phyloP scores from a whole-genome alignment of 92 coral and sea anemone genomes.

The Umimayanthus chanpuru region DNA sequence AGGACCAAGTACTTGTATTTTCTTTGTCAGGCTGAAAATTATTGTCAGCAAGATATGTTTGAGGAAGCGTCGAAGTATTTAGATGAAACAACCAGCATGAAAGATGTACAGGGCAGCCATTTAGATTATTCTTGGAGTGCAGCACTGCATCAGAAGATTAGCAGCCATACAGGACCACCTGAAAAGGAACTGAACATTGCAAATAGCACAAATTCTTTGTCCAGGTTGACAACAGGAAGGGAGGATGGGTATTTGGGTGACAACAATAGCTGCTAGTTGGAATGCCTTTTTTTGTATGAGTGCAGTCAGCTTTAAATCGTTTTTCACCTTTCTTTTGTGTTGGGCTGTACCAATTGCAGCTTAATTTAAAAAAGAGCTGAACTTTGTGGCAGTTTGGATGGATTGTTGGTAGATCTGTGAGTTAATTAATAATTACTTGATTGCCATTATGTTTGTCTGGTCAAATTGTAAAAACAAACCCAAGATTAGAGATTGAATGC shows the following conservation, averaged over 20 bases:
- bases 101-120: constrained; percentile 21
- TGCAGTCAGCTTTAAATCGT: neutral
- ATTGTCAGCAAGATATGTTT: constrained; percentile 46
- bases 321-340: no score
- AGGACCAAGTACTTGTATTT: constrained; percentile 67
- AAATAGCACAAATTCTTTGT: neutral
- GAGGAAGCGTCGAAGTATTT: constrained; percentile 68
- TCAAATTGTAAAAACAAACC: no score
- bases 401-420: no score
- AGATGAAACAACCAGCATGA: constrained; percentile 54
- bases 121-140: neutral
- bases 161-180: neutral
- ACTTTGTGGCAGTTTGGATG: no score
- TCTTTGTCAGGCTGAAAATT: constrained; percentile 69
- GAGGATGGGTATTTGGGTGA: constrained; percentile 39
- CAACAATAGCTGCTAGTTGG: constrained; percentile 18
- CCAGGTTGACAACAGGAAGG: neutral
- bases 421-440: no score
- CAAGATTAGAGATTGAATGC: no score
- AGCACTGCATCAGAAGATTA: constrained; percentile 11
- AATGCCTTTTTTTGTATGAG: neutral
- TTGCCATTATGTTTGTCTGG: no score
- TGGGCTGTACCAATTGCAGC: no score
- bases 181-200: neutral
- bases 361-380: no score